Conservation (phyloP, 2,113 vertebrate genomes). For the Oostethus manadensis region DNA sequence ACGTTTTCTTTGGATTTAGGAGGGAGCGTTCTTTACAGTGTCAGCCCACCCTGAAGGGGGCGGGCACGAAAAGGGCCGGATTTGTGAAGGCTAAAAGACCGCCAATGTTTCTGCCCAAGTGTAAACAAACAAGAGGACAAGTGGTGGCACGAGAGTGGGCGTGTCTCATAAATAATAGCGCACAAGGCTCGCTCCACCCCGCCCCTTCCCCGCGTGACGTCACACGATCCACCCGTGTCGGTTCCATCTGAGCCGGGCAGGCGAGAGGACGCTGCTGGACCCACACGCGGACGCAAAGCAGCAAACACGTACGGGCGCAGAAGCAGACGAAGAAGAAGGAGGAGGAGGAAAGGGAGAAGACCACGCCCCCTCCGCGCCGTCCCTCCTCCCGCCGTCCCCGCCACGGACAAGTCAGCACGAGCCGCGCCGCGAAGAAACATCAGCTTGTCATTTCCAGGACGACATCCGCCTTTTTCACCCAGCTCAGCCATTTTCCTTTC, state of each 20-base stretch:
- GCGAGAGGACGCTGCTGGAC: constrained; percentile 44
- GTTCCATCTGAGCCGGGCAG: constrained; percentile 73
- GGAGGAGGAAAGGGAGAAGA: constrained; percentile 59
- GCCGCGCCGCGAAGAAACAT: constrained; percentile 53
- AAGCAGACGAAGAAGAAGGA: constrained; percentile 39
- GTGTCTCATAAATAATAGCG: constrained; percentile 67
- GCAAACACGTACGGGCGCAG: too few species aligned
- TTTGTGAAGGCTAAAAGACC: not conserved
- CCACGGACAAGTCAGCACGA: constrained; percentile 53
- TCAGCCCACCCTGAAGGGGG: too few species aligned
- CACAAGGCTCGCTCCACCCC: constrained; percentile 13
- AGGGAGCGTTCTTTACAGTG: constrained; percentile 5
- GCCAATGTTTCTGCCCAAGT: too few species aligned
- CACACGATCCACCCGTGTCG: constrained; percentile 73
- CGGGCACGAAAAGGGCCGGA: not conserved
- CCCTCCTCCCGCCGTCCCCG: constrained; percentile 11
- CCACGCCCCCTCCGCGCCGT: constrained; percentile 17
- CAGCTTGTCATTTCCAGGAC: constrained; percentile 68
- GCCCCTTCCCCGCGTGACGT: constrained; percentile 66
- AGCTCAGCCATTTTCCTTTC: not conserved
- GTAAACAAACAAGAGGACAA: constrained; percentile 9
- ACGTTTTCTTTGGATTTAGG: constrained; percentile 66
- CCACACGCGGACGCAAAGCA: constrained; percentile 61
- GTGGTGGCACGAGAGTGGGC: constrained; percentile 62
- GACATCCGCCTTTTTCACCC: constrained; percentile 33